Evolutionary conservation across 2,797 vertebrate species (phyloP).

Genomic region (Enteromius radiatus): DNA sequence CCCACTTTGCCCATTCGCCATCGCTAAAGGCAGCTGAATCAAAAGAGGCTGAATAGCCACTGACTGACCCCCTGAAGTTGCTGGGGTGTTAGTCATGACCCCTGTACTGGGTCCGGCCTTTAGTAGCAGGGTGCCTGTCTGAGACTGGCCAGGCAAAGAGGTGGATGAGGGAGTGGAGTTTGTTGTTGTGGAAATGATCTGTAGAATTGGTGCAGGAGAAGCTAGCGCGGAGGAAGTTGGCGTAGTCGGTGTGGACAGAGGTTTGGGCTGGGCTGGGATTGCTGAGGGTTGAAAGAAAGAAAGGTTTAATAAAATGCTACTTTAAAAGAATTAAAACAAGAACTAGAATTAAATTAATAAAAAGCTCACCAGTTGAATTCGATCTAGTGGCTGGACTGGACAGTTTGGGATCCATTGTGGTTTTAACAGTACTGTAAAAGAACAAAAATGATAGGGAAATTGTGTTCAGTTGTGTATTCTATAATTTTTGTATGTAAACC

Average conservation of each 20-base stretch:
- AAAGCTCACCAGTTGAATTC: constrained; percentile 70
- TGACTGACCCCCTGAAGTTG: constrained; percentile 79
- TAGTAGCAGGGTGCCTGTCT: constrained; percentile 74
- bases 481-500: background rate
- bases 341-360: background rate
- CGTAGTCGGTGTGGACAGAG: constrained; percentile 70
- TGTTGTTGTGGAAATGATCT: constrained; percentile 74
- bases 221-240: constrained; percentile 80
- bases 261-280: constrained; percentile 54
- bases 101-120: constrained; percentile 69
- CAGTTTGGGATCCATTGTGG: constrained; percentile 74
- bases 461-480: background rate
- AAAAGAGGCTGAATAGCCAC: constrained; percentile 83
- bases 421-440: constrained; percentile 75
- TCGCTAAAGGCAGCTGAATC: constrained; percentile 80
- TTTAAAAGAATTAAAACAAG: background rate
- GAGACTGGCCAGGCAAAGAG: constrained; percentile 74
- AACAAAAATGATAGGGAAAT: constrained; percentile 60
- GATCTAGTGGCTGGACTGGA: constrained; percentile 63
- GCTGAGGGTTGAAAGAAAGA: constrained; percentile 14
- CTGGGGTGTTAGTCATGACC: constrained; percentile 48
- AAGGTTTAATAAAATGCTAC: background rate
- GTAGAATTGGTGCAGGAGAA: constrained; percentile 76
- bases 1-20: constrained; percentile 76
- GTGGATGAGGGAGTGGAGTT: constrained; percentile 68